Base-by-base conservation (phyloP, 1,140 invertebrate genomes). In the Pseudomyrmex sp. region DNA sequence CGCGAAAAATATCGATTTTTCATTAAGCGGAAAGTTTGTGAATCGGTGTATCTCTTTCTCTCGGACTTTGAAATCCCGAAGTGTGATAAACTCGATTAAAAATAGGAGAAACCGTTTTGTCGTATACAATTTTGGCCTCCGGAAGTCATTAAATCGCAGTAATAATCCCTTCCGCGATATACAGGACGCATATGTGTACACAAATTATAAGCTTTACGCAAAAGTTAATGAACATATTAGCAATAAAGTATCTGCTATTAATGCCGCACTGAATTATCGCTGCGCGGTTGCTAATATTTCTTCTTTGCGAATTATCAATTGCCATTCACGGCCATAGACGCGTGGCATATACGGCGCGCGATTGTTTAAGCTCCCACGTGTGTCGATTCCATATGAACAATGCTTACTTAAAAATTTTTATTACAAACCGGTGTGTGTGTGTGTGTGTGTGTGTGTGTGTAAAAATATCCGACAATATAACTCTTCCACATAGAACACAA, bases 191-290 rank as follows among this genome's bases (percentile, higher is more conserved):
- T 68, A 66, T 59, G 61, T 10, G 26, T 58, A n/a, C 46, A 8
- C 26, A 70, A 85, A 77, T 85, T 77, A 88, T 77, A n/a, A 59
- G 26, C 68, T 62, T 85, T 59, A 13, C 35, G 58, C 46, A 70
- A 85, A 83, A 79, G 58, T 88, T 85, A 88, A 88, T 80, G 77
- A 88, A 88, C 83, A 62, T 80, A 85, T 88, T 79, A 82, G 62
- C 74, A 58, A 88, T 88, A 76, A 88, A 88, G 79, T 79, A 75
- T 70, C 62, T 26, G 61, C 65, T 83, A 20, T 85, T 83, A 85
- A 83, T 35, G 58, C 87, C 50, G 59, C 20, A 18, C 50, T 88
- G 63, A 88, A 88, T 85, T 88, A 88, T 88, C 68, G 85, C 18
- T 76, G 58, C 61, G 68, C 56, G 15, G 48, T 76, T 46, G 72